Evolutionary conservation across 2,888 invertebrate genomes (phyloP).

Genomic region (Drosophila infuscata): DNA sequence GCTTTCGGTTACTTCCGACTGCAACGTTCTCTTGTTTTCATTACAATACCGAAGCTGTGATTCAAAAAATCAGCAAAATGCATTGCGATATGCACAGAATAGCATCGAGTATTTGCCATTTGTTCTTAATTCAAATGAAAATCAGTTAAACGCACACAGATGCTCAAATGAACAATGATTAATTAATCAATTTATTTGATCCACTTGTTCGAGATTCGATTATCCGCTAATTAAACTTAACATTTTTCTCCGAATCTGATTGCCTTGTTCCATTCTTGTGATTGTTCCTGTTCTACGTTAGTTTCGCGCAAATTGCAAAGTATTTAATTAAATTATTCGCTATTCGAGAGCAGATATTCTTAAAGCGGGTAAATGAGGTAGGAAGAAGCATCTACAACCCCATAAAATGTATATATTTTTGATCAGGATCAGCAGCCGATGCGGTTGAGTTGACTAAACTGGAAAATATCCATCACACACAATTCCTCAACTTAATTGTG

Average conservation of each 20-base stretch:
- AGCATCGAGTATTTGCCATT: conserved; percentile 8
- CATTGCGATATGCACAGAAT: not conserved
- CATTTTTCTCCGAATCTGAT: conserved; percentile 36
- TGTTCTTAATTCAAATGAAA: conserved; percentile 53
- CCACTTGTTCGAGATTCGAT: conserved; percentile 51
- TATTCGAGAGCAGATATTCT: conserved; percentile 45
- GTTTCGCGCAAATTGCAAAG: conserved; percentile 45
- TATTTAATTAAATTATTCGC: conserved; percentile 65
- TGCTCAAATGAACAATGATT: conserved; percentile 27
- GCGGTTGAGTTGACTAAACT: not conserved
- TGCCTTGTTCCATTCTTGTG: conserved; percentile 37
- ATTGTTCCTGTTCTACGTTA: conserved; percentile 5
- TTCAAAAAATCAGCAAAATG: not conserved
- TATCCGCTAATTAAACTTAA: conserved; percentile 54
- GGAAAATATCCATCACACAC: not conserved
- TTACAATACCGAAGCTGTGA: not conserved
- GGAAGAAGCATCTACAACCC: not conserved
- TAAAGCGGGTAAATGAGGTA: not conserved
- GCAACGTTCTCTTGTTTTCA: conserved; percentile 5
- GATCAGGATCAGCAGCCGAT: not conserved
- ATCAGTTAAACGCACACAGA: conserved; percentile 22
- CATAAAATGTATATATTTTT: no score
- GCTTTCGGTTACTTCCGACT: no score
- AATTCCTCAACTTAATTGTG: not conserved
- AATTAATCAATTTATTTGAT: conserved; percentile 43